Conservation (phyloP, 2,113 vertebrate genomes). For the Perca schrenkii region DNA sequence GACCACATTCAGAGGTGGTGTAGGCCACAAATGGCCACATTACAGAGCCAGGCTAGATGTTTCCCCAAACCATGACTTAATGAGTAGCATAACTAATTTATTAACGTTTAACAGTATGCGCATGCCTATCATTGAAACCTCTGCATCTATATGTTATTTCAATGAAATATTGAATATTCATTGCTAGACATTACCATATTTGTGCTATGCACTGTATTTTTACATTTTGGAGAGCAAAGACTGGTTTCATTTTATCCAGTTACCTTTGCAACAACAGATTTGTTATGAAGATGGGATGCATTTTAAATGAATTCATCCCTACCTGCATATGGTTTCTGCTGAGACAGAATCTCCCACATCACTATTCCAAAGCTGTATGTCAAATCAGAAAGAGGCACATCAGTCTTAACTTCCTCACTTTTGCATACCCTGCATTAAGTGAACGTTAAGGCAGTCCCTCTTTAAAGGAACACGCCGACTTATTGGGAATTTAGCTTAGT, state of each 20-base stretch:
- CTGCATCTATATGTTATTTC: not conserved
- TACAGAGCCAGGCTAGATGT: not conserved
- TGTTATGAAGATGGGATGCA: slow-evolving; percentile 12
- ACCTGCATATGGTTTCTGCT: slow-evolving; percentile 90
- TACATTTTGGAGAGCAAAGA: not conserved
- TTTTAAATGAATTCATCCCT: slow-evolving; percentile 27
- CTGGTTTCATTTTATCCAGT: not conserved
- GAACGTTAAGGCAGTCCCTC: not conserved
- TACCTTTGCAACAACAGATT: not conserved
- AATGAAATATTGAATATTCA: not conserved
- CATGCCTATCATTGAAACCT: not conserved
- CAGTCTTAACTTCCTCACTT: slow-evolving; percentile 5
- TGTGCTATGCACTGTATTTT: not conserved
- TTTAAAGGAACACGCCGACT: too few relatives aligned
- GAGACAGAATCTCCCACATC: slow-evolving; percentile 91
- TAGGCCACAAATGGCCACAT: too few relatives aligned
- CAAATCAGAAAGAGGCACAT: slow-evolving; percentile 42
- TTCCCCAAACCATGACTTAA: not conserved
- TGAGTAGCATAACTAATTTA: not conserved
- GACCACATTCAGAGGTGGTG: too few relatives aligned
- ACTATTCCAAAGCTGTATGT: slow-evolving; percentile 89
- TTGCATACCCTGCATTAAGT: slow-evolving; percentile 5
- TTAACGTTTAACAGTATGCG: not conserved
- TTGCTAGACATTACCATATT: not conserved
- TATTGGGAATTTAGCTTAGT: too few relatives aligned